phyloP scores from a whole-genome alignment of 2,797 vertebrate genomes.

The Trichosurus vulpecula region DNA sequence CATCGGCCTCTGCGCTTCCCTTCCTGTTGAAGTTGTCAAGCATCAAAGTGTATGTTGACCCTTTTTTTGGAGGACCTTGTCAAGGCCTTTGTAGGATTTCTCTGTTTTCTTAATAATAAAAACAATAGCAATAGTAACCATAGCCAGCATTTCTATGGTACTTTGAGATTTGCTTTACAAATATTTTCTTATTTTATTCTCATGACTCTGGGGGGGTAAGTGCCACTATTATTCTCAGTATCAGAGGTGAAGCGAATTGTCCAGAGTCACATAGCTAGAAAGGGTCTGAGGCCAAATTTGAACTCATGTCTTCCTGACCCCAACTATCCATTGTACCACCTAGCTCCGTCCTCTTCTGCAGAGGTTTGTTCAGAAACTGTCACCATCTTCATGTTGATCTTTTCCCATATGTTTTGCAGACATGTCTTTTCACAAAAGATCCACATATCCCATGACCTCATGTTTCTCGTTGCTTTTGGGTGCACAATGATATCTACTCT shows the following conservation, averaged over 20 bases:
- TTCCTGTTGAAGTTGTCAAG: neutral
- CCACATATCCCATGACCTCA: neutral
- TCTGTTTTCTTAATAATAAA: neutral
- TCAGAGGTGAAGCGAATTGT: neutral
- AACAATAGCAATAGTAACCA: neutral
- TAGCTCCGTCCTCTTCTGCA: neutral
- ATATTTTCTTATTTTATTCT: neutral
- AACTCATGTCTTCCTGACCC: neutral
- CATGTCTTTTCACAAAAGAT: neutral
- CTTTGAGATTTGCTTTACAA: neutral
- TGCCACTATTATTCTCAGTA: neutral
- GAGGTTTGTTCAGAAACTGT: neutral
- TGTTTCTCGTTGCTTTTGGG: neutral
- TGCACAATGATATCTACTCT: neutral
- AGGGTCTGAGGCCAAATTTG: neutral
- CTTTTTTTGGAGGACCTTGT: neutral
- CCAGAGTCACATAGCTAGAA: neutral
- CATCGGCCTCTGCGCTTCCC: neutral
- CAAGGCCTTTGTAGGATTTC: neutral
- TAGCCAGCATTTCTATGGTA: neutral
- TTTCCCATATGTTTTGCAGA: neutral
- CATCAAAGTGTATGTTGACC: neutral
- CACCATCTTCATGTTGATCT: neutral
- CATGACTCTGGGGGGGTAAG: neutral
- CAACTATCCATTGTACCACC: neutral